phyloP scores from a whole-genome alignment of 2,113 vertebrate genomes.

The Bucco capensis region DNA sequence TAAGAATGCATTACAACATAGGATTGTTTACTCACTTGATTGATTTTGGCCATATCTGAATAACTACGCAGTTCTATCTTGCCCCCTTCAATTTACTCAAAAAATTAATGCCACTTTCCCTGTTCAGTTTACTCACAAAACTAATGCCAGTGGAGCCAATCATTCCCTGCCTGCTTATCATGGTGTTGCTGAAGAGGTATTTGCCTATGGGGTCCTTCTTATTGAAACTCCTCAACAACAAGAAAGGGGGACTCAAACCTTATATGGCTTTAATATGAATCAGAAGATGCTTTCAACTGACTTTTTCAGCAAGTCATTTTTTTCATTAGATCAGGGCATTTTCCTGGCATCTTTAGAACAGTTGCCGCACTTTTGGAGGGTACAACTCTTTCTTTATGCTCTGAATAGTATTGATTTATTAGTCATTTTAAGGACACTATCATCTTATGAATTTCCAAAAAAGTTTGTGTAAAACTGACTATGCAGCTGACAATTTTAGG shows the following conservation, averaged over 20 bases:
- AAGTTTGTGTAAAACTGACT: not conserved
- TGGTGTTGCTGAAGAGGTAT: not conserved
- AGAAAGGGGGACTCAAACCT: not conserved
- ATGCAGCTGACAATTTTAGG: not conserved
- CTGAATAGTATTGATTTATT: not conserved
- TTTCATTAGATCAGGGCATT: not conserved
- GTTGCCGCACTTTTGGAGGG: not conserved
- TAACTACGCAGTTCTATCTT: not conserved
- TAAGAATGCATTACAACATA: not conserved
- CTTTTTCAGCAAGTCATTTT: not conserved
- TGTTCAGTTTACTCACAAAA: not conserved
- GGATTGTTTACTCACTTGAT: not conserved
- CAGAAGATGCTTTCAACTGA: not conserved
- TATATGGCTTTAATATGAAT: not conserved
- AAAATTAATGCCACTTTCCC: not conserved
- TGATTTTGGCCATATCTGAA: constrained; percentile 28
- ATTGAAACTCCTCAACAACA: not conserved
- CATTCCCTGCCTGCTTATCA: not conserved
- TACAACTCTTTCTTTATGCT: not conserved
- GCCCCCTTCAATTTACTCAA: not conserved
- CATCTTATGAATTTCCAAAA: not conserved
- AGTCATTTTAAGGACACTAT: not conserved
- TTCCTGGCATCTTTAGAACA: not conserved
- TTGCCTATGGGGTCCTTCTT: not conserved
- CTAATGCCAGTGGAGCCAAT: not conserved